These are phyloP conservation scores for Nautilus pompilius DNA, from an alignment of 1,140 invertebrate genomes.

Conservation along the genomic window DNA sequence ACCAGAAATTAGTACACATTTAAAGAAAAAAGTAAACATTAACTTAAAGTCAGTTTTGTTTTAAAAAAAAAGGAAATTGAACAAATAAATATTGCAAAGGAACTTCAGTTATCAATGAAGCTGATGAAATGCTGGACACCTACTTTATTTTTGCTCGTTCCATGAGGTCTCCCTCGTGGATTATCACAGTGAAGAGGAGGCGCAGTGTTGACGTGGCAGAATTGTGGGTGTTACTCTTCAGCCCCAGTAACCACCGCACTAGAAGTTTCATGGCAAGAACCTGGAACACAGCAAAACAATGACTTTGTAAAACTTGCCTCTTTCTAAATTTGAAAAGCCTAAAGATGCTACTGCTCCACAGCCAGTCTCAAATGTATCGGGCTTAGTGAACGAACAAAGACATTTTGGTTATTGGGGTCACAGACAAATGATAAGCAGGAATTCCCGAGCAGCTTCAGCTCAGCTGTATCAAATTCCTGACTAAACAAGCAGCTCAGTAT, in stretches of 20 bases:
- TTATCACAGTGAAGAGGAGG: conserved; percentile 84
- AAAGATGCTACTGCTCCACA: too few relatives aligned
- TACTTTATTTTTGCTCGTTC: conserved; percentile 61
- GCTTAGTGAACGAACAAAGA: neutral
- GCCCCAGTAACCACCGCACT: conserved; percentile 89
- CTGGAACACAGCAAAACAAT: conserved; percentile 41
- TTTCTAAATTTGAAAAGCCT: neutral
- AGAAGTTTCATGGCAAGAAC: conserved; percentile 91
- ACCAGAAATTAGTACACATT: too few relatives aligned
- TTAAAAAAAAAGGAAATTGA: neutral
- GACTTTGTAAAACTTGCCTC: too few relatives aligned
- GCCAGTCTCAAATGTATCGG: too few relatives aligned
- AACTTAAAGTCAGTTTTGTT: too few relatives aligned
- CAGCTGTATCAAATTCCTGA: too few relatives aligned
- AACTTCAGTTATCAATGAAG: neutral
- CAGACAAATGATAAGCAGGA: neutral
- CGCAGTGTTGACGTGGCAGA: conserved; percentile 92
- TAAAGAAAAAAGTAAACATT: too few relatives aligned
- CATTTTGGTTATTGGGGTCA: neutral
- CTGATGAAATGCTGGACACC: conserved; percentile 18
- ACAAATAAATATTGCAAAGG: neutral
- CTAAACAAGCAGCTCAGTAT: too few relatives aligned
- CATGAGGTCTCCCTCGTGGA: conserved; percentile 81
- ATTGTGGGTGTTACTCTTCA: conserved; percentile 77
- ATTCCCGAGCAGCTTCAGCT: too few relatives aligned